Percentiles rank a stretch among this genome's conserved stretches.
Evolutionary conservation across 2,888 invertebrate species (phyloP).

Genomic region (Hypselothyrea guttata): DNA sequence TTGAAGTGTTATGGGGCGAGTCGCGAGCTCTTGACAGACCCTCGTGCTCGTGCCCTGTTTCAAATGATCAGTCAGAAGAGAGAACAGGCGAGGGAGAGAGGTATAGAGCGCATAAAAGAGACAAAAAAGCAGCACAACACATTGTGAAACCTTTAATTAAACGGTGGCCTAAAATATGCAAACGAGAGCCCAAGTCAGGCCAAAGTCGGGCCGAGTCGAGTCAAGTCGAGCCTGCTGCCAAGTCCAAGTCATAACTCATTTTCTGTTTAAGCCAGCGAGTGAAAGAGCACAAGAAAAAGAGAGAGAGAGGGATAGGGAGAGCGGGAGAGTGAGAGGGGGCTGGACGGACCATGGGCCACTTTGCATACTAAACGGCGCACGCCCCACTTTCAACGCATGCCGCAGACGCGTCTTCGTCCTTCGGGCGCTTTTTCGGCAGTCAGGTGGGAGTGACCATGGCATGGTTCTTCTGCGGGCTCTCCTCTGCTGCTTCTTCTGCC

Average conservation of each 20-base stretch:
- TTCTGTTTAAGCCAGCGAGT: constrained; percentile 46
- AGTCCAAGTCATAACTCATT: constrained; percentile 81
- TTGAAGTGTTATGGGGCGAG: constrained; percentile 62
- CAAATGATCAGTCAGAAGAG: constrained; percentile 52
- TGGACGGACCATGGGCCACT: constrained; percentile 67
- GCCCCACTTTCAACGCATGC: constrained; percentile 80
- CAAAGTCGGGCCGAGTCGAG: constrained; percentile 28
- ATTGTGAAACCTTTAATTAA: constrained; percentile 81
- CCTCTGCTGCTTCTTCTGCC: constrained; percentile 18
- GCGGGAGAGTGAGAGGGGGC: not conserved
- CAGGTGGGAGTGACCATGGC: constrained; percentile 58
- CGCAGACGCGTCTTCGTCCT: constrained; percentile 48
- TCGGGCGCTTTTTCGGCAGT: constrained; percentile 60
- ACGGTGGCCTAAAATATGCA: constrained; percentile 83
- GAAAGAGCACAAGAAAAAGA: not conserved
- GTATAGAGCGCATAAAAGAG: too few relatives aligned
- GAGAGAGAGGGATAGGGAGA: not conserved
- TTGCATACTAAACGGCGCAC: constrained; percentile 80
- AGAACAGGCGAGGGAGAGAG: too few relatives aligned
- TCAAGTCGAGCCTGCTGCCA: constrained; percentile 51
- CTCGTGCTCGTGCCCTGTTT: constrained; percentile 77
- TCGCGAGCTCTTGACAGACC: constrained; percentile 72
- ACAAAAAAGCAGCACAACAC: not conserved
- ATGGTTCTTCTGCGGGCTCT: constrained; percentile 31
- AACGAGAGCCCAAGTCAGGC: constrained; percentile 72